Evolutionary conservation across 1,140 invertebrate species (phyloP).

Genomic region (Drosophila pectinifera): DNA sequence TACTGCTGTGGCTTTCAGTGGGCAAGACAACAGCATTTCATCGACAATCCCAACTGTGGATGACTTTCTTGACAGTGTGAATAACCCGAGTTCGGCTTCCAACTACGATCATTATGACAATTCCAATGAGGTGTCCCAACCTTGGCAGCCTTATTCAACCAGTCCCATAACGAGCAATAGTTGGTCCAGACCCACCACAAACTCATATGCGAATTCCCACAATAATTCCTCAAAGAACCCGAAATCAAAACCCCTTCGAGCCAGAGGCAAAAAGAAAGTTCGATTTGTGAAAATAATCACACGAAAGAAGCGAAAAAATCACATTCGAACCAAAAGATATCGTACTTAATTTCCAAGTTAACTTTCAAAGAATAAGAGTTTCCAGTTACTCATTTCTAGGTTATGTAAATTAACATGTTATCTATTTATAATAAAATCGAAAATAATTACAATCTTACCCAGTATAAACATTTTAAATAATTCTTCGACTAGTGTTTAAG

Average conservation of each 20-base stretch:
- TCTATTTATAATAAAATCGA: slow-evolving; percentile 14
- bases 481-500: not conserved
- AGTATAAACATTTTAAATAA: not conserved
- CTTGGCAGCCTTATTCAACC: slow-evolving; percentile 30
- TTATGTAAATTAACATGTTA: slow-evolving; percentile 1
- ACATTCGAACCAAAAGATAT: slow-evolving; percentile 61
- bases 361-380: not conserved
- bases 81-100: not conserved
- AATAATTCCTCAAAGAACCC: slow-evolving; percentile 8
- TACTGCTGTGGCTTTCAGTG: slow-evolving; percentile 63
- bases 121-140: slow-evolving; percentile 11
- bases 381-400: slow-evolving; percentile 3
- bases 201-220: slow-evolving; percentile 4
- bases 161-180: slow-evolving; percentile 3
- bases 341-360: slow-evolving; percentile 24
- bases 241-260: slow-evolving; percentile 19
- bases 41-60: slow-evolving; percentile 52
- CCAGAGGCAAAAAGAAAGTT: slow-evolving; percentile 25
- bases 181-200: slow-evolving; percentile 21
- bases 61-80: slow-evolving; percentile 45
- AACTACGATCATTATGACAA: slow-evolving; percentile 36
- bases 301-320: slow-evolving; percentile 71
- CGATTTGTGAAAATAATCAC: slow-evolving; percentile 59
- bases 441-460: slow-evolving; percentile 20
- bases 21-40: slow-evolving; percentile 47